Conservation (phyloP, 2,113 vertebrate species). For the Ornithorhynchus anatinus region DNA sequence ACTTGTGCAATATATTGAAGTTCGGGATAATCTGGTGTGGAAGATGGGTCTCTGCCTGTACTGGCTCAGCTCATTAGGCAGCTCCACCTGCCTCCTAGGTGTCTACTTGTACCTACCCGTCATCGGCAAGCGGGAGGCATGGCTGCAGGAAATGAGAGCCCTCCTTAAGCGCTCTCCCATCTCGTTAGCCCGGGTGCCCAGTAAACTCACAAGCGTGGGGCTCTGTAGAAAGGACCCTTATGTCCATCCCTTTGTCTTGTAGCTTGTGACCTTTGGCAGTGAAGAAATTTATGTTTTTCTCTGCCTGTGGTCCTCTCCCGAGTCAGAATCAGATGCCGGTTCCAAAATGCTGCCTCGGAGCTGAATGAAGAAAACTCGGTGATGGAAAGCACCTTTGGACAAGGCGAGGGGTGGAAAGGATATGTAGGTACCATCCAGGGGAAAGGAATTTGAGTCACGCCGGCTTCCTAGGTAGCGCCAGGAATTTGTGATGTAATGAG, state of each 20-base stretch:
- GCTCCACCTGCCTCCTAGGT: background rate
- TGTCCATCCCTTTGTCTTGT: no score
- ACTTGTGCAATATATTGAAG: background rate
- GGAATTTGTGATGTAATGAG: conserved; percentile 11
- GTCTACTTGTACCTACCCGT: background rate
- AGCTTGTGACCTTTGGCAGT: no score
- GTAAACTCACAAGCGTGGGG: no score
- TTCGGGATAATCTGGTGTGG: background rate
- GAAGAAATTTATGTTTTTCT: conserved; percentile 8
- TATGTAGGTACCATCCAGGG: background rate
- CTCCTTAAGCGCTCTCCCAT: no score
- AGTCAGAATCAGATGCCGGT: conserved; percentile 17
- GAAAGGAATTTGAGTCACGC: conserved; percentile 37
- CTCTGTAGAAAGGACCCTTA: no score
- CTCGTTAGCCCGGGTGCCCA: no score
- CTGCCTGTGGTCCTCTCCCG: conserved; percentile 20
- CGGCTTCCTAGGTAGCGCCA: conserved; percentile 39
- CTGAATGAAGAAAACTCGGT: conserved; percentile 25
- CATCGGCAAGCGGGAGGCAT: conserved; percentile 38
- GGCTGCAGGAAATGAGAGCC: conserved; percentile 24
- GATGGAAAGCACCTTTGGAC: conserved; percentile 6
- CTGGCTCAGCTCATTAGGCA: background rate
- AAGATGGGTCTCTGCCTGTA: conserved; percentile 3
- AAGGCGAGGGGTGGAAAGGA: background rate
- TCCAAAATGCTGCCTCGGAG: conserved; percentile 24